Evolutionary conservation across 2,888 invertebrate genomes (phyloP).

Genomic region (Eupithecia dodoneata): DNA sequence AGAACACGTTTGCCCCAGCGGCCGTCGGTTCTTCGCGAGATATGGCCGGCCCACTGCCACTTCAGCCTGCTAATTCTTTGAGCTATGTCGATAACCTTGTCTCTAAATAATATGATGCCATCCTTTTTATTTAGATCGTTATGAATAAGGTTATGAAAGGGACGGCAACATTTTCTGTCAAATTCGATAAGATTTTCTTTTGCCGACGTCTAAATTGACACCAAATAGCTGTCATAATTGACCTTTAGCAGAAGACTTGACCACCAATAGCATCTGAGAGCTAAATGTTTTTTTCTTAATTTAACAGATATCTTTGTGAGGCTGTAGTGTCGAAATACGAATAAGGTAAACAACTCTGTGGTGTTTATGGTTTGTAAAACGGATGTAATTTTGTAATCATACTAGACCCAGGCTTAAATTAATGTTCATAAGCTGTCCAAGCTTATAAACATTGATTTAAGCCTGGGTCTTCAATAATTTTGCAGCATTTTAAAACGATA

Average conservation of each 20-base stretch:
- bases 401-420: constrained; percentile 17
- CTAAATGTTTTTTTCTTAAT: background rate
- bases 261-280: background rate
- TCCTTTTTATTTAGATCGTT: background rate
- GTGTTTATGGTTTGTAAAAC: constrained; percentile 22
- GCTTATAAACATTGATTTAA: background rate
- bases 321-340: constrained; percentile 42
- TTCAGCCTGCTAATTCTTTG: too few relatives aligned
- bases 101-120: background rate
- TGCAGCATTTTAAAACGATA: background rate
- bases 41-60: too few relatives aligned
- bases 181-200: background rate
- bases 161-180: background rate
- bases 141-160: background rate
- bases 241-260: background rate
- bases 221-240: background rate
- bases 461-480: background rate
- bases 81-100: too few relatives aligned
- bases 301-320: background rate
- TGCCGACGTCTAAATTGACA: background rate
- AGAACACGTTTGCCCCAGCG: too few relatives aligned
- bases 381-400: constrained; percentile 31
- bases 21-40: too few relatives aligned
- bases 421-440: background rate
- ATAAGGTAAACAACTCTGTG: constrained; percentile 47